Evolutionary conservation across 35 echinoderm and acorn worm genomes (phyloP).

Genomic region (Amphiura filiformis): DNA sequence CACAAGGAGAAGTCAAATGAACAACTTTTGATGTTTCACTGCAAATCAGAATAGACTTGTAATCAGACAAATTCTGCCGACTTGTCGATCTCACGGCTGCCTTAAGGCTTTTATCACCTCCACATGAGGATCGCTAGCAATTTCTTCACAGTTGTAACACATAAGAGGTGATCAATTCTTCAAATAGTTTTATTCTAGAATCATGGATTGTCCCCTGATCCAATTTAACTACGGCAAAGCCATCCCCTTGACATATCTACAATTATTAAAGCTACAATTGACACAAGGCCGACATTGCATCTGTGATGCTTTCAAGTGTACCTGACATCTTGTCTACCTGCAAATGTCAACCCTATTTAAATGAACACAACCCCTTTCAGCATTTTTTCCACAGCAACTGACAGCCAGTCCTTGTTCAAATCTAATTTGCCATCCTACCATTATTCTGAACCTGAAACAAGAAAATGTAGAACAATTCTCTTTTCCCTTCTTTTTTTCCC

Average conservation of each 20-base stretch:
- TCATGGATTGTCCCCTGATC: neutral
- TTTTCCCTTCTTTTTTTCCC: neutral
- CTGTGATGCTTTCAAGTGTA: neutral
- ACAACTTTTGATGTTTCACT: constrained; percentile 9
- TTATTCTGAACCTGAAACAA: neutral
- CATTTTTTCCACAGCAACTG: neutral
- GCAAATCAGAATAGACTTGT: neutral
- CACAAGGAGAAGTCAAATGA: neutral
- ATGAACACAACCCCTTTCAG: neutral
- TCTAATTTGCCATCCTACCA: neutral
- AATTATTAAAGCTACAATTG: neutral
- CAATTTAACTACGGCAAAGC: neutral
- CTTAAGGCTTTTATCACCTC: too few relatives aligned
- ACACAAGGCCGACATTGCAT: neutral
- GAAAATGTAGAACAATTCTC: neutral
- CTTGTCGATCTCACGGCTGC: too few relatives aligned
- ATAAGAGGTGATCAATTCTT: too few relatives aligned
- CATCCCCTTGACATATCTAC: neutral
- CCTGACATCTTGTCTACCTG: neutral
- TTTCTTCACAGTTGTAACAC: too few relatives aligned
- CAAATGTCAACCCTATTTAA: constrained; percentile 1
- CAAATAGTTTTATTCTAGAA: neutral
- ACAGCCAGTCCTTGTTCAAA: neutral
- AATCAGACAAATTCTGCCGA: too few relatives aligned
- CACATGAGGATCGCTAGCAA: too few relatives aligned